These are phyloP conservation scores for Leguminivora glycinivorella DNA, from an alignment of 1,140 invertebrate species.

Conservation along the genomic window DNA sequence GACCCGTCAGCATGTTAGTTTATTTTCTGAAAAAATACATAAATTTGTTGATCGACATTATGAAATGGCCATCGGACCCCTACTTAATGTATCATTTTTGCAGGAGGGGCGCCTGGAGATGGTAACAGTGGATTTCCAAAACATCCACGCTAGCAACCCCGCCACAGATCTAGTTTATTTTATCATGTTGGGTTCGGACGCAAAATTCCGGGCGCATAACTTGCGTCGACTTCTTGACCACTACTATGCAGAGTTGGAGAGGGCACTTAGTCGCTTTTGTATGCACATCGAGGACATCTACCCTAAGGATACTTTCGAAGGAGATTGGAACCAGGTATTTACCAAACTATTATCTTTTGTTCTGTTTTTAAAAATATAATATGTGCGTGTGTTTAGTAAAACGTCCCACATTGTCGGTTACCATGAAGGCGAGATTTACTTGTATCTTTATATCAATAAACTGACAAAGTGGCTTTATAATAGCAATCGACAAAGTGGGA, in stretches of 20 bases:
- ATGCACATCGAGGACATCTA: conserved; percentile 45
- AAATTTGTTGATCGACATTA: background rate
- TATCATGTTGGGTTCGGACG: conserved; percentile 69
- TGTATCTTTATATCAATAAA: too few species aligned
- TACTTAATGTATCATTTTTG: conserved; percentile 34
- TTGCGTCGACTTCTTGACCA: conserved; percentile 64
- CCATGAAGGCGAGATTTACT: too few species aligned
- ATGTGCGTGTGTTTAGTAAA: too few species aligned
- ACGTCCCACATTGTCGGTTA: too few species aligned
- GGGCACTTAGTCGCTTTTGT: conserved; percentile 40
- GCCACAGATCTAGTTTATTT: conserved; percentile 76
- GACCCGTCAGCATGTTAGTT: conserved; percentile 33
- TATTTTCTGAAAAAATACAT: conserved; percentile 28
- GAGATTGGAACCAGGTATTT: background rate
- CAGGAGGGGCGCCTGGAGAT: conserved; percentile 57
- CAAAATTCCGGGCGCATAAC: conserved; percentile 54
- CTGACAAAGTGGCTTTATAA: too few species aligned
- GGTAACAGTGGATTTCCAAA: conserved; percentile 78
- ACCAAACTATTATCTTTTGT: background rate
- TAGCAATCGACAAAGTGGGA: too few species aligned
- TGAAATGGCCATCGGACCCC: background rate
- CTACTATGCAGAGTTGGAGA: conserved; percentile 67
- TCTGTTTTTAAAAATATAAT: too few species aligned
- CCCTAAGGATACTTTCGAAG: conserved; percentile 33
- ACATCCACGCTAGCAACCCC: conserved; percentile 73